Conservation (phyloP, 2,797 vertebrate species). For the Atherinosoma microstoma region DNA sequence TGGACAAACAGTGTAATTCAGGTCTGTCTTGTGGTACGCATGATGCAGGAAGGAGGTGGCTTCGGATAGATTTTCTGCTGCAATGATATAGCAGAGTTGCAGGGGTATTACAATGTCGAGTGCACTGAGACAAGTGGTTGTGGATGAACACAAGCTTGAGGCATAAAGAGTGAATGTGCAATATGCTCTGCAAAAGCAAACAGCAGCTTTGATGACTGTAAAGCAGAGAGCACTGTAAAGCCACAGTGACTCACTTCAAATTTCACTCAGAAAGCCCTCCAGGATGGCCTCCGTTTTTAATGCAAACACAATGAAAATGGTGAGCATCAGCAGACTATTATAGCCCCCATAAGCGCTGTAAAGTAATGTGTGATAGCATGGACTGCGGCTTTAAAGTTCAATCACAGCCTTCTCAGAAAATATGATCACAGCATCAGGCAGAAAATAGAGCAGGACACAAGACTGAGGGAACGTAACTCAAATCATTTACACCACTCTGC, state of each 20-base stretch:
- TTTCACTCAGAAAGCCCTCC: conserved; percentile 46
- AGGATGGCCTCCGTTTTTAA: conserved; percentile 44
- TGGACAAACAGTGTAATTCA: conserved; percentile 43
- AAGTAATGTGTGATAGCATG: conserved; percentile 16
- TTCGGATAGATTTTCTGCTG: conserved; percentile 49
- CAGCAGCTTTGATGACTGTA: conserved; percentile 47
- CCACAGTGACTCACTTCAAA: conserved; percentile 60
- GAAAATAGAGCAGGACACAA: conserved; percentile 50
- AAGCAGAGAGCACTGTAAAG: conserved; percentile 50
- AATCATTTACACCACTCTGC: conserved; percentile 66
- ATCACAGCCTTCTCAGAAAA: conserved; percentile 38
- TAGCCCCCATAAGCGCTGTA: conserved; percentile 28
- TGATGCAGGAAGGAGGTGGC: conserved; percentile 35
- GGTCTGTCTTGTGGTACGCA: conserved; percentile 26
- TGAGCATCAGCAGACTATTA: conserved; percentile 40
- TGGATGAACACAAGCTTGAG: conserved; percentile 56
- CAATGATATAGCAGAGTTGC: conserved; percentile 45
- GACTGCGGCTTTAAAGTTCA: conserved; percentile 45
- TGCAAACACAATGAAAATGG: conserved; percentile 50
- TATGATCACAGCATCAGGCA: conserved; percentile 34
- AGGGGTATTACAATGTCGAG: conserved; percentile 57
- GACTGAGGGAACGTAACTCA: conserved; percentile 52
- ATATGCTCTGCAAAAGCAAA: conserved; percentile 62
- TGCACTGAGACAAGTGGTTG: conserved; percentile 60
- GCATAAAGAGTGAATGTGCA: conserved; percentile 55